Base-by-base conservation (phyloP, 2,888 invertebrate genomes). In the Anthoptus insignis region DNA sequence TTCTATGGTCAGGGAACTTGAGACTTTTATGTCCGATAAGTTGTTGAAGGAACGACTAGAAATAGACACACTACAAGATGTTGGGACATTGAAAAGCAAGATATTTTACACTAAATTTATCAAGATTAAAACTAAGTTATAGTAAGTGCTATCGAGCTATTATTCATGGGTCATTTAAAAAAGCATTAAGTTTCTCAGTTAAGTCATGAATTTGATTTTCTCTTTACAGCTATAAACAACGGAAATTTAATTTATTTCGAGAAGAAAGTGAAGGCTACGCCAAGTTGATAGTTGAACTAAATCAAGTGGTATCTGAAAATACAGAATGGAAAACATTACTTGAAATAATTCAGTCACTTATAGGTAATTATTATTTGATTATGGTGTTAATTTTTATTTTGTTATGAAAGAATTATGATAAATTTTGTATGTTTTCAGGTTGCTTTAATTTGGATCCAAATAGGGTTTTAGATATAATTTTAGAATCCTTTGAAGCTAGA, bases 201-300 rank as follows among this genome's bases (percentile, higher is more conserved):
- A n/a, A n/a, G 3, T 4, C 19, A 53, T 45, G 21, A 61, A 59
- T 57, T 57, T 39, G 19, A 16, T 16, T 2, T 27, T 37, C 1
- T 13, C n/a, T n/a, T n/a, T n/a, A n/a, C 88, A 99, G 99, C 88
- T 99, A 99, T 88, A 99, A 99, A 87, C 99, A 99, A 89, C 96
- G 99, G 78, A 99, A 99, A 83, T 99, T 99, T 88, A 99, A 99
- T 93, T 94, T 99, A 78, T 97, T 99, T 82, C 95, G 99, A 60
- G 99, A 99, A 93, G 99, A 99, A 93, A 99, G 98, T 91, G 99
- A 99, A 94, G 99, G 99, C 6, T 99, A 99, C 93, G 97, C 99
- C 1, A 99, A 99, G 88, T 94, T 99, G 50, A 96, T 99, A 65
- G 97, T 98, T 16, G 99, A 99, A 93, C 92, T 99, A 67, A 98